Percentiles rank a stretch among this genome's conserved stretches.
Evolutionary conservation across 2,113 vertebrate genomes (phyloP).

Genomic region (Leptocoma aspasia): DNA sequence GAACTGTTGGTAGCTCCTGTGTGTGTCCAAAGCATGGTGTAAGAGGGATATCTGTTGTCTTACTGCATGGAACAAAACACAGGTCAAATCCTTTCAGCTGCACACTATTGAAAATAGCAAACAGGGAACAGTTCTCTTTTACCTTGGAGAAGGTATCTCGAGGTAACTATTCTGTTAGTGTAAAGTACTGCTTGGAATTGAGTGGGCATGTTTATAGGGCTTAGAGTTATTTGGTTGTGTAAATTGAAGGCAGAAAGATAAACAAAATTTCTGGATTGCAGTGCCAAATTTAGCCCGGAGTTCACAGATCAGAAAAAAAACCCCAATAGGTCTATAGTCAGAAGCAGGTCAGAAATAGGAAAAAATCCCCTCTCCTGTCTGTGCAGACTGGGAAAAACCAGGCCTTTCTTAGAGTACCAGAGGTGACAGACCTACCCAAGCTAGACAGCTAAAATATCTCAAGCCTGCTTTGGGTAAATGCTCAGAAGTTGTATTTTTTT

Average conservation of each 20-base stretch:
- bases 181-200: background rate
- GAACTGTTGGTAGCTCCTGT: background rate
- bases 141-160: background rate
- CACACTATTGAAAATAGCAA: background rate
- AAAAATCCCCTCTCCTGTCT: background rate
- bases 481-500: background rate
- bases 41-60: background rate
- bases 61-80: background rate
- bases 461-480: background rate
- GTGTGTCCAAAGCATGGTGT: background rate
- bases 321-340: rapidly evolving
- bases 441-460: background rate
- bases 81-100: background rate
- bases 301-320: background rate
- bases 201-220: background rate
- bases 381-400: background rate
- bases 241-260: background rate
- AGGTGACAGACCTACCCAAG: background rate
- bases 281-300: background rate
- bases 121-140: background rate
- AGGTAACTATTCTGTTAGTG: background rate
- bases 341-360: background rate
- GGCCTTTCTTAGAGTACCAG: background rate
- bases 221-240: background rate
- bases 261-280: background rate